phyloP scores from a whole-genome alignment of 2,113 vertebrate species.

The Colistium nudipinnis region DNA sequence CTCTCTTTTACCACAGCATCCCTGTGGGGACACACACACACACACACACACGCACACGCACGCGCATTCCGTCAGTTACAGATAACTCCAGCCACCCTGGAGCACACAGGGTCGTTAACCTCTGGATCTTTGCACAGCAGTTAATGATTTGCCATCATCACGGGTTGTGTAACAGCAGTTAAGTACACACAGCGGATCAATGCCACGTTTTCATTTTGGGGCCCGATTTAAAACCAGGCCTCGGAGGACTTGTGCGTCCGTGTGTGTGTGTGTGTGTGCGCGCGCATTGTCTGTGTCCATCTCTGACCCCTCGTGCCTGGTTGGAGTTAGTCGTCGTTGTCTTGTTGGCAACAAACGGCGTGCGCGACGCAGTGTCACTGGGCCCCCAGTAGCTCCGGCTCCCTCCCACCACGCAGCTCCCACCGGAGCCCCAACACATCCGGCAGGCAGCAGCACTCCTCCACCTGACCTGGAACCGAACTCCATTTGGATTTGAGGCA shows the following conservation, averaged over 20 bases:
- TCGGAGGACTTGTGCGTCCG: neutral
- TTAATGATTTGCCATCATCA: conserved; percentile 59
- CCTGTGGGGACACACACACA: neutral
- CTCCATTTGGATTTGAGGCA: neutral
- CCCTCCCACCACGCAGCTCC: neutral
- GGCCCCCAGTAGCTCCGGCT: no score
- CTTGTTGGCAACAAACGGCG: no score
- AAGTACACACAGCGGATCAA: conserved; percentile 10
- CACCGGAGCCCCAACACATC: neutral
- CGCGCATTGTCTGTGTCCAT: neutral
- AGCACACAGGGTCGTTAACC: conserved; percentile 61
- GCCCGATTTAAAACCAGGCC: conserved; percentile 19
- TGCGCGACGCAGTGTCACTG: no score
- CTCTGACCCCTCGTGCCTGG: neutral
- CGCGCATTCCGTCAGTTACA: conserved; percentile 41
- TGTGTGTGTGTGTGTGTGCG: no score
- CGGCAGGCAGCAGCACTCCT: no score
- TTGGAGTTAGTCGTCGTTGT: neutral
- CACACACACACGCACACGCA: neutral
- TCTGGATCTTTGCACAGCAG: conserved; percentile 42
- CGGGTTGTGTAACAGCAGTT: conserved; percentile 7
- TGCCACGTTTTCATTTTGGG: conserved; percentile 22
- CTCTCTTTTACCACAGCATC: conserved; percentile 20
- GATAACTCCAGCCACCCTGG: conserved; percentile 30
- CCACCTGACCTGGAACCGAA: neutral